Base-by-base conservation (phyloP, 2,888 invertebrate species). In the Orthonevra nobilis region DNA sequence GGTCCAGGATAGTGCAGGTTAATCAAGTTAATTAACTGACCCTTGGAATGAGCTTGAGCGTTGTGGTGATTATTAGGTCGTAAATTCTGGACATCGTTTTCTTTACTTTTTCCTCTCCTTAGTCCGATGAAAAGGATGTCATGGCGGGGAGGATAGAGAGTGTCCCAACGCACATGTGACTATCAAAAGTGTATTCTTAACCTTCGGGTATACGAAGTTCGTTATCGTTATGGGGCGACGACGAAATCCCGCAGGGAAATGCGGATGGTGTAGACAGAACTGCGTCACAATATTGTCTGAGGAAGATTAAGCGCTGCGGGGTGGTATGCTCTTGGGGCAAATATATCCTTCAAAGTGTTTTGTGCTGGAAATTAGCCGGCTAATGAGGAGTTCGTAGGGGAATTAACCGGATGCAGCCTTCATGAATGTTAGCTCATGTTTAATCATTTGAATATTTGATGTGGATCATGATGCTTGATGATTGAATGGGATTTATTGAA, bases 51-150 rank as follows among this genome's bases (percentile, higher is more conserved):
- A 54, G n/a, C 19, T 28, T 19, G 12, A 34, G 50, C 50, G 23
- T 40, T 58, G 20, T n/a, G 54, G 28, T 54, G 19, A 40, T 56
- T 20, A 68, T 58, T 48, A 38, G 32, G 48, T 68, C 58, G 28
- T 63, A 40, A 30, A n/a, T n/a, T n/a, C n/a, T n/a, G n/a, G n/a
- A n/a, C n/a, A n/a, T n/a, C n/a, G n/a, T n/a, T n/a, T n/a, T n/a
- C n/a, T n/a, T n/a, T n/a, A n/a, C n/a, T n/a, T n/a, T n/a, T n/a
- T n/a, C n/a, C n/a, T n/a, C n/a, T n/a, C n/a, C n/a, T n/a, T n/a
- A n/a, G n/a, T n/a, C n/a, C n/a, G n/a, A n/a, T n/a, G n/a, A n/a
- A n/a, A n/a, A n/a, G n/a, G n/a, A n/a, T n/a, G n/a, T n/a, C n/a
- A n/a, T n/a, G n/a, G n/a, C n/a, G n/a, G n/a, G n/a, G n/a, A n/a